phyloP scores from a whole-genome alignment of 2,888 invertebrate species.

The Melieria omissa region DNA sequence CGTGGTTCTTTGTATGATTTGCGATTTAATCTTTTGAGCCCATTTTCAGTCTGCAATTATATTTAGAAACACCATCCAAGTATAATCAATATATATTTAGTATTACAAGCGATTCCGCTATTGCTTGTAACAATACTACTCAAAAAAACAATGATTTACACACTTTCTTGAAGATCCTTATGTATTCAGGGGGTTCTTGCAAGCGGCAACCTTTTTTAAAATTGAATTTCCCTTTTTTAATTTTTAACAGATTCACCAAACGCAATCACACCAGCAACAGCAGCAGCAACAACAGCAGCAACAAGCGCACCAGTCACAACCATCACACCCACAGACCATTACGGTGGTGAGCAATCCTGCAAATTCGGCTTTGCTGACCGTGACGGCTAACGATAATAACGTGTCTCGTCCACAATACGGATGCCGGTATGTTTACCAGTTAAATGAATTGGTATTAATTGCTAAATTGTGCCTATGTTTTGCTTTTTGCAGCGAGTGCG shows the following conservation, averaged over 20 bases:
- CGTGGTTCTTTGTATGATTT: too few species aligned
- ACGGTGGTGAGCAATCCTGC: slow-evolving; percentile 66
- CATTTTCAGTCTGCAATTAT: too few species aligned
- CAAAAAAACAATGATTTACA: too few species aligned
- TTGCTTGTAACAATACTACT: too few species aligned
- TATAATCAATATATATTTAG: too few species aligned
- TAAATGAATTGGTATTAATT: background rate
- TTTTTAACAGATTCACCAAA: slow-evolving; percentile 46
- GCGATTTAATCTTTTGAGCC: too few species aligned
- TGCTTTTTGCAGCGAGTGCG: slow-evolving; percentile 69
- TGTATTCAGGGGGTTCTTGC: too few species aligned
- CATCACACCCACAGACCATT: slow-evolving; percentile 65
- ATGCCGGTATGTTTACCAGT: slow-evolving; percentile 59
- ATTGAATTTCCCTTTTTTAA: slow-evolving; percentile 2
- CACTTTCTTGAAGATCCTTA: too few species aligned
- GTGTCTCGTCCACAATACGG: slow-evolving; percentile 66
- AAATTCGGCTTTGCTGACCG: slow-evolving; percentile 64
- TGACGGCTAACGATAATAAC: slow-evolving; percentile 63
- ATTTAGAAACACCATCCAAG: too few species aligned
- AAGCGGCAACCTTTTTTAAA: too few species aligned
- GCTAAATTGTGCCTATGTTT: background rate
- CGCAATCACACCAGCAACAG: slow-evolving; percentile 53
- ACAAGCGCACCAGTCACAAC: slow-evolving; percentile 55
- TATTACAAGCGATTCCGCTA: too few species aligned
- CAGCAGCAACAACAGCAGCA: slow-evolving; percentile 67